These are phyloP conservation scores for Macrobrachium nipponense DNA, from an alignment of 1,140 invertebrate genomes.

Conservation along the genomic window DNA sequence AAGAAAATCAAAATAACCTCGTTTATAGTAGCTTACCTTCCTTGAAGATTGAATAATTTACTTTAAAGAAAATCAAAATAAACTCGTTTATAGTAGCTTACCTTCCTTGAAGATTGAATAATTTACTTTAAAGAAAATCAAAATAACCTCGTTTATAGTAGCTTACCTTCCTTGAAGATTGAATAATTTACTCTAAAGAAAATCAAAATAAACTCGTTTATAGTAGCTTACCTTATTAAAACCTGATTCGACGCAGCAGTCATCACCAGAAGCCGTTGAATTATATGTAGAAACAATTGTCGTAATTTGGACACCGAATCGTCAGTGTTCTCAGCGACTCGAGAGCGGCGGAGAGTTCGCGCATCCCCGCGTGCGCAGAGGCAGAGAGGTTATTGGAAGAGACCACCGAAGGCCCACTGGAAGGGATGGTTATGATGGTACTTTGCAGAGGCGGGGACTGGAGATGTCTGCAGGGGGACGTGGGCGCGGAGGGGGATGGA, in stretches of 20 bases:
- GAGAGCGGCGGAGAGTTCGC: not conserved
- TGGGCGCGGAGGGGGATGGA: no score
- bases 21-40: not conserved
- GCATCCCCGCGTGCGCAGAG: conserved; percentile 1
- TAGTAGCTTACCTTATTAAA: not conserved
- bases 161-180: no score
- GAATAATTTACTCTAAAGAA: not conserved
- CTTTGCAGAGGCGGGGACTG: not conserved
- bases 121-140: not conserved
- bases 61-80: not conserved
- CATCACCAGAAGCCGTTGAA: not conserved
- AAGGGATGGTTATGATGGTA: conserved; percentile 8
- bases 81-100: not conserved
- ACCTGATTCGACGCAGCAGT: not conserved
- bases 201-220: not conserved
- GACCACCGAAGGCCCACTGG: not conserved
- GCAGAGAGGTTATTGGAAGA: not conserved
- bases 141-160: not conserved
- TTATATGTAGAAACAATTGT: conserved; percentile 51
- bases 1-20: not conserved
- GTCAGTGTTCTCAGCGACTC: conserved; percentile 17
- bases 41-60: no score
- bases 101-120: no score
- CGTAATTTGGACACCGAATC: conserved; percentile 37
- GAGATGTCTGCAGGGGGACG: no score